Percentiles rank a stretch among this genome's conserved stretches.
phyloP scores from a whole-genome alignment of 2,113 vertebrate genomes.

The Psilopsiagon aurifrons region DNA sequence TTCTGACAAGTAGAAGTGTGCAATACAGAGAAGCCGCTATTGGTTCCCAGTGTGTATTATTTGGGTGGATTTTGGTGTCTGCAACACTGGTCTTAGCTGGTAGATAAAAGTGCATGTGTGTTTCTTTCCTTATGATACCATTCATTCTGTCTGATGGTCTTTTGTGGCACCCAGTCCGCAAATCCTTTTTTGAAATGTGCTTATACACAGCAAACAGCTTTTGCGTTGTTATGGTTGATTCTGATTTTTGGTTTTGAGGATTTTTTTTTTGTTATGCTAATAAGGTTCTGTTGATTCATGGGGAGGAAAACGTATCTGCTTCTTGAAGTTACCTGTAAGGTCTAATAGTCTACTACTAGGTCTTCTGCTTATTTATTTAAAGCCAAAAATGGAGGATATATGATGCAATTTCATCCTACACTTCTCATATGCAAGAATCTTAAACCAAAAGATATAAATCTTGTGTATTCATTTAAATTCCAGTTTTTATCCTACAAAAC shows the following conservation, averaged over 20 bases:
- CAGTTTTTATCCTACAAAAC: not conserved
- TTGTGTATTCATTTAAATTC: not conserved
- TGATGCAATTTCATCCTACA: not conserved
- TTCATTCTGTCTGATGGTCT: not conserved
- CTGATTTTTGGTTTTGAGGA: not conserved
- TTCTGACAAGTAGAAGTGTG: not conserved
- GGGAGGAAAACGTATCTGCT: not conserved
- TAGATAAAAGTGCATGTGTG: not conserved
- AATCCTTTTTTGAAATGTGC: not conserved
- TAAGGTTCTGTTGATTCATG: not conserved
- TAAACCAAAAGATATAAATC: not conserved
- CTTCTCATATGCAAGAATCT: not conserved
- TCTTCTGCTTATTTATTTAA: not conserved
- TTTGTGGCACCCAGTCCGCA: not conserved
- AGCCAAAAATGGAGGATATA: not conserved
- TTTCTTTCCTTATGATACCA: not conserved
- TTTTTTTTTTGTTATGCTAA: constrained; percentile 14
- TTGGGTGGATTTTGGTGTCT: not conserved
- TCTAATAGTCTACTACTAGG: not conserved
- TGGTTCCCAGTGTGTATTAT: not conserved
- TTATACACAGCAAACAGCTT: not conserved
- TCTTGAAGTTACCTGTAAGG: not conserved
- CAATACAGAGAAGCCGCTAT: not conserved
- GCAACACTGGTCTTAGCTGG: not conserved
- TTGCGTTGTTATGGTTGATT: not conserved